Evolutionary conservation across 2,113 vertebrate genomes (phyloP), one percentile per base, ranked within the genome.

Genomic region (Merops nubicus): DNA sequence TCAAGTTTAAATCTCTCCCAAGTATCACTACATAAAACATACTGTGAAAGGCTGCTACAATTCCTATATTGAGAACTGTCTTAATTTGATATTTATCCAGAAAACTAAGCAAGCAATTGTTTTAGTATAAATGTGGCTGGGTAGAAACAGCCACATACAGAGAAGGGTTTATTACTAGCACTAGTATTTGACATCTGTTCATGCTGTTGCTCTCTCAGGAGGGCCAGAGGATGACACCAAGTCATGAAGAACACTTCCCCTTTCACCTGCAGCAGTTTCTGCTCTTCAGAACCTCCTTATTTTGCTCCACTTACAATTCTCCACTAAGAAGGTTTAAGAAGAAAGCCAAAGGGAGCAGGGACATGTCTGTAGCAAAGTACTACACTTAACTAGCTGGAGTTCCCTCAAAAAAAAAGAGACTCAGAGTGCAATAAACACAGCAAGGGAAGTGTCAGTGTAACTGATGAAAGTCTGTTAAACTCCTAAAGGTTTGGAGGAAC

Each of bases 251-350:
- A 79, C 47, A 73, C 34, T 81, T 74, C 47, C 50, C 33, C 29
- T 68, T 76, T 80, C 47, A 91, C 53, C n/a, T 31, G 9, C 12
- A 25, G 12, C 4, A 0, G 28, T 28, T 62, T 85, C 60, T 63
- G 26, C 53, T 45, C 53, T 60, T 82, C 34, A 65, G 5, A 18
- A 56, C 36, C 43, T 53, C 29, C 42, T 6, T 31, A 77, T 48
- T 48, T 45, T 13, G 9, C 33, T 87, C 12, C 1, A 0, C 28
- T 45, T n/a, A 33, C 0, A 18, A 34, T 25, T 68, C 72, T 38
- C 34, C 42, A 74, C 38, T 40, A 43, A 53, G 20, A 54, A 78
- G 34, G 28, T 73, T 78, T 6, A 65, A 77, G 40, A 28, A 78
- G 23, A 65, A 72, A 86, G 29, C 23, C 1, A 0, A 51, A 51